Percentiles rank a stretch among this genome's conserved stretches.
Evolutionary conservation across 2,888 invertebrate genomes (phyloP).

Genomic region (Stegophylla sp.): DNA sequence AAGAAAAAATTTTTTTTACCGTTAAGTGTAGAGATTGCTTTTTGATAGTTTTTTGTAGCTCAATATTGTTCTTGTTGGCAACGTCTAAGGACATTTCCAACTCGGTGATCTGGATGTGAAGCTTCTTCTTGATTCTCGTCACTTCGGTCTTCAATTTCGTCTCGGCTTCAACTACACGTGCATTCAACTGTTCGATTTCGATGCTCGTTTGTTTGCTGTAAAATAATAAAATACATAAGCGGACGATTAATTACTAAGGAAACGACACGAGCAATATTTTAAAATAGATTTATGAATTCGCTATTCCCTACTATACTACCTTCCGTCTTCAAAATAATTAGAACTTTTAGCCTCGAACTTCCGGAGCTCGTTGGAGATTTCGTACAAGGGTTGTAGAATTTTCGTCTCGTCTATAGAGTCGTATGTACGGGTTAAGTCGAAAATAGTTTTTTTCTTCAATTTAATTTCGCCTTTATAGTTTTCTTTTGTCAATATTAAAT

Average conservation of each 20-base stretch:
- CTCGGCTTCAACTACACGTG: conserved; percentile 95
- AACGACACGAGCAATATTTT: neutral
- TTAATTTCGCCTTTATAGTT: conserved; percentile 63
- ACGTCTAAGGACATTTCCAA: conserved; percentile 95
- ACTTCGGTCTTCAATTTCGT: conserved; percentile 95
- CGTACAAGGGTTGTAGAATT: conserved; percentile 70
- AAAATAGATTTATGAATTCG: neutral
- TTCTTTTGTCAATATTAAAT: conserved; percentile 24
- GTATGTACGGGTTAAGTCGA: conserved; percentile 54
- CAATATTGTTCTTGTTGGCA: conserved; percentile 97
- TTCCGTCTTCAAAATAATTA: conserved; percentile 71
- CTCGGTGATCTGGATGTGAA: conserved; percentile 96
- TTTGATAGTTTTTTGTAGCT: conserved; percentile 96
- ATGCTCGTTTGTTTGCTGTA: conserved; percentile 94
- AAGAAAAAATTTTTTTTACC: conserved; percentile 66
- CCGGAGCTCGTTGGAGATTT: conserved; percentile 71
- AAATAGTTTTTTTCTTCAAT: conserved; percentile 65
- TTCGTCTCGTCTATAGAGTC: conserved; percentile 68
- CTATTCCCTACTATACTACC: conserved; percentile 66
- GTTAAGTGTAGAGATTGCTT: conserved; percentile 91
- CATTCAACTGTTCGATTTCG: conserved; percentile 94
- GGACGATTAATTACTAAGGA: neutral
- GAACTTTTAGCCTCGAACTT: conserved; percentile 72
- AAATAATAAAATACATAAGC: conserved; percentile 60
- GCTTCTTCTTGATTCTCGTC: conserved; percentile 97